phyloP scores from a whole-genome alignment of 2,797 vertebrate species.

The Psittacula derbiana region DNA sequence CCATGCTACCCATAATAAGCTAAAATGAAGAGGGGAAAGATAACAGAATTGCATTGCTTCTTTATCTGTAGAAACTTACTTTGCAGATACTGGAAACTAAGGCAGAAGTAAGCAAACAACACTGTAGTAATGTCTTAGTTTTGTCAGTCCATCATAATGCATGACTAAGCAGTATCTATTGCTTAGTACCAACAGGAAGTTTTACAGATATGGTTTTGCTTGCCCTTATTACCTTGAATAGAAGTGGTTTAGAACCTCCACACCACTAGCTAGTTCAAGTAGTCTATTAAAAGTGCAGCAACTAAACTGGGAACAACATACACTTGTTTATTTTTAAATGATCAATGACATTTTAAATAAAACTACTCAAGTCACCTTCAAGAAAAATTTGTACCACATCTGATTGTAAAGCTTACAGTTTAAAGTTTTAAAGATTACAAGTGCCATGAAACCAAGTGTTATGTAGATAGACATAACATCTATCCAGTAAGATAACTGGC shows the following conservation, averaged over 20 bases:
- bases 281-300: neutral
- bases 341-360: neutral
- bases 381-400: neutral
- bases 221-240: neutral
- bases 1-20: neutral
- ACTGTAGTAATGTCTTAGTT: neutral
- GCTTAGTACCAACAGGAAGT: neutral
- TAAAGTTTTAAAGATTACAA: neutral
- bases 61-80: neutral
- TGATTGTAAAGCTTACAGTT: neutral
- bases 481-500: neutral
- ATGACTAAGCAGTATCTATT: neutral
- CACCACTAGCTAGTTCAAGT: neutral
- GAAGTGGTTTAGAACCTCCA: neutral
- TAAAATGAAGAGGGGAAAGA: neutral
- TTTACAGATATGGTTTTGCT: neutral
- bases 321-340: neutral
- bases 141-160: neutral
- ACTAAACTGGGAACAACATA: neutral
- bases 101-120: neutral
- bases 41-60: neutral
- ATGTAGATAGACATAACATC: neutral
- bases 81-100: neutral
- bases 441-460: neutral
- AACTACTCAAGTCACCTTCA: neutral